Conservation (phyloP, 2,113 vertebrate species). For the Oreochromis aureus region DNA sequence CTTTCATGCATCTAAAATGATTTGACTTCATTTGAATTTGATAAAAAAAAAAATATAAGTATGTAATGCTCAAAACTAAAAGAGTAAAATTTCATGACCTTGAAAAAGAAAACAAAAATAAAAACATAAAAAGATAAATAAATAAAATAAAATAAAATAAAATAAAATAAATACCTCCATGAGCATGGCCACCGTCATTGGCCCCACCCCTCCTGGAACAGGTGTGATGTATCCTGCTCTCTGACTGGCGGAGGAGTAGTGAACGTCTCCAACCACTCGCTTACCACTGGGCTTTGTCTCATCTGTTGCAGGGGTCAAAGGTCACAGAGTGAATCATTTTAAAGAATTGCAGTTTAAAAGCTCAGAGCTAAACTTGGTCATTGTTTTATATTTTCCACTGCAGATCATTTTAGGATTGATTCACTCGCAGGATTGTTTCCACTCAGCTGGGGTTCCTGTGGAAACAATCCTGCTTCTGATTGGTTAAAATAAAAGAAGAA, state of each 20-base stretch:
- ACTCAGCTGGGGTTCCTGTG: background rate
- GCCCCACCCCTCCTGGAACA: constrained; percentile 94
- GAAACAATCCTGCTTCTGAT: background rate
- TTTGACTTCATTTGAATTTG: background rate
- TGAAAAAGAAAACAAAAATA: background rate
- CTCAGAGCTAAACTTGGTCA: background rate
- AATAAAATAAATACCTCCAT: constrained; percentile 78
- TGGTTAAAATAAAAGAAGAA: background rate
- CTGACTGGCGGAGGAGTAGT: constrained; percentile 81
- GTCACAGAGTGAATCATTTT: background rate
- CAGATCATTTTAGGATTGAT: background rate
- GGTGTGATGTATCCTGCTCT: constrained; percentile 88
- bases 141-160: background rate
- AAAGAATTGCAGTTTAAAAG: background rate
- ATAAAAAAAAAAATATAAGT: background rate
- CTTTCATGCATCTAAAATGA: background rate
- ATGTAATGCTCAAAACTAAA: background rate
- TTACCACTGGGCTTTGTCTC: constrained; percentile 78
- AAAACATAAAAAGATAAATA: background rate
- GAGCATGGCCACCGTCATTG: constrained; percentile 98
- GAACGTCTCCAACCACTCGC: constrained; percentile 89
- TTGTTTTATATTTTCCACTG: background rate
- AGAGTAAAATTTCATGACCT: background rate
- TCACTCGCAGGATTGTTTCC: background rate
- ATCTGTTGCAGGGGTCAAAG: constrained; percentile 69